phyloP scores from a whole-genome alignment of 2,797 vertebrate species.

The Poecilia picta region DNA sequence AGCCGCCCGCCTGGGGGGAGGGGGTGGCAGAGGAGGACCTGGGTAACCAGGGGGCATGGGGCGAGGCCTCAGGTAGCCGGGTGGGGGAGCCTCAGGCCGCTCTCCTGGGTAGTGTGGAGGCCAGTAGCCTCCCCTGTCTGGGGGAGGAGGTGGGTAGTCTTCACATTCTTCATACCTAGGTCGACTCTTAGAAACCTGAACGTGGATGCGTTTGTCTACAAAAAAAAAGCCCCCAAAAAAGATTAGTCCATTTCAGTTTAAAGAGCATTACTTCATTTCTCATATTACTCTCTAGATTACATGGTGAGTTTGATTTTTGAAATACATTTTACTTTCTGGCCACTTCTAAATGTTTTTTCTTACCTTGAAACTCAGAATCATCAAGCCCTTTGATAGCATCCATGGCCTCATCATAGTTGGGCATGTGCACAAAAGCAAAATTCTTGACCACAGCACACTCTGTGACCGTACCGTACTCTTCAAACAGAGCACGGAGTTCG shows the following conservation, averaged over 20 bases:
- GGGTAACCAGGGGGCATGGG: slow-evolving; percentile 78
- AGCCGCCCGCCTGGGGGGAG: slow-evolving; percentile 76
- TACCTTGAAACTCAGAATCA: slow-evolving; percentile 82
- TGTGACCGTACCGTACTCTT: slow-evolving; percentile 80
- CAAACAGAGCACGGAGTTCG: slow-evolving; percentile 79
- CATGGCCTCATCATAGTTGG: slow-evolving; percentile 82
- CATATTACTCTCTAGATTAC: accelerated
- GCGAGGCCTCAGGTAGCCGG: slow-evolving; percentile 75
- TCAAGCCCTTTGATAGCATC: slow-evolving; percentile 83
- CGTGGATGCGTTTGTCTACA: slow-evolving; percentile 92
- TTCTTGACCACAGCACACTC: slow-evolving; percentile 84
- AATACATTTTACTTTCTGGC: no score
- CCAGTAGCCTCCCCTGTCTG: slow-evolving; percentile 81
- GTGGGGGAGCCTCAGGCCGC: slow-evolving; percentile 71
- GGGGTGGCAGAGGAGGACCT: slow-evolving; percentile 78
- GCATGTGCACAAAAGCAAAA: slow-evolving; percentile 85
- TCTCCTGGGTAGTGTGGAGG: slow-evolving; percentile 78
- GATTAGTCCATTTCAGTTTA: background rate
- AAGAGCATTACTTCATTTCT: accelerated
- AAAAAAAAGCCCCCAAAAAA: background rate
- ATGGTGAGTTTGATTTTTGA: no score
- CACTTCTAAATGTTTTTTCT: background rate
- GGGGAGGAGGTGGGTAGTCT: slow-evolving; percentile 77
- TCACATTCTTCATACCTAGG: slow-evolving; percentile 88
- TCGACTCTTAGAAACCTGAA: slow-evolving; percentile 94